Percentiles rank a stretch among this genome's conserved stretches.
Conservation (phyloP, 2,797 vertebrate species). For the Rhinatrema bivittatum region DNA sequence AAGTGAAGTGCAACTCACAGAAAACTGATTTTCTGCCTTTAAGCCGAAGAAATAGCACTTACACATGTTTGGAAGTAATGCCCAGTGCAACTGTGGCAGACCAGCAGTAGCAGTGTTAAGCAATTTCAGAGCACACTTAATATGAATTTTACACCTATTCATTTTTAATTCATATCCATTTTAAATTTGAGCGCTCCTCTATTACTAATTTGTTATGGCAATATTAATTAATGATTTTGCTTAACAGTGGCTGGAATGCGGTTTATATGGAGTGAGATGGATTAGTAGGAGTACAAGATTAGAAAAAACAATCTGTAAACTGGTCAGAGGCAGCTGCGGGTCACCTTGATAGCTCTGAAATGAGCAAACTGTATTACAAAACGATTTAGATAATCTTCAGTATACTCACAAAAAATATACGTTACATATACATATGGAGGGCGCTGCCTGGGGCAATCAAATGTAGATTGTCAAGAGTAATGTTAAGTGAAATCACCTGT, state of each 20-base stretch:
- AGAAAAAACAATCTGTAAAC: slow-evolving; percentile 64
- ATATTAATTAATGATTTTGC: slow-evolving; percentile 77
- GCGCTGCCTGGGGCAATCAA: no score
- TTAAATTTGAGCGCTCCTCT: slow-evolving; percentile 38
- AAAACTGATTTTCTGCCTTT: no score
- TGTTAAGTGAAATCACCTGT: no score
- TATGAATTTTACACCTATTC: slow-evolving; percentile 53
- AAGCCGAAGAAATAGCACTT: no score
- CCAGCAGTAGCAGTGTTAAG: slow-evolving; percentile 41
- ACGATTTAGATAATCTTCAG: slow-evolving; percentile 32
- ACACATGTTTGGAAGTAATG: no score
- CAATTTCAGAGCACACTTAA: slow-evolving; percentile 40
- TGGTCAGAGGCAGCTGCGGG: slow-evolving; percentile 58
- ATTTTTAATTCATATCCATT: slow-evolving; percentile 38
- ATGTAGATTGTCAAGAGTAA: no score
- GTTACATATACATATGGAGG: no score
- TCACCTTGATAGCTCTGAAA: slow-evolving; percentile 70
- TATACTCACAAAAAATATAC: background rate
- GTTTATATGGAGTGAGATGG: slow-evolving; percentile 63
- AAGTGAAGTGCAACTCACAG: no score
- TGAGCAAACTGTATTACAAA: slow-evolving; percentile 52
- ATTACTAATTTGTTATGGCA: slow-evolving; percentile 71
- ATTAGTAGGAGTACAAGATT: slow-evolving; percentile 59
- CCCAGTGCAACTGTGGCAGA: no score
- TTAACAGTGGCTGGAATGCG: slow-evolving; percentile 47